phyloP scores from a whole-genome alignment of 2,797 vertebrate species.

The Esox lucius region DNA sequence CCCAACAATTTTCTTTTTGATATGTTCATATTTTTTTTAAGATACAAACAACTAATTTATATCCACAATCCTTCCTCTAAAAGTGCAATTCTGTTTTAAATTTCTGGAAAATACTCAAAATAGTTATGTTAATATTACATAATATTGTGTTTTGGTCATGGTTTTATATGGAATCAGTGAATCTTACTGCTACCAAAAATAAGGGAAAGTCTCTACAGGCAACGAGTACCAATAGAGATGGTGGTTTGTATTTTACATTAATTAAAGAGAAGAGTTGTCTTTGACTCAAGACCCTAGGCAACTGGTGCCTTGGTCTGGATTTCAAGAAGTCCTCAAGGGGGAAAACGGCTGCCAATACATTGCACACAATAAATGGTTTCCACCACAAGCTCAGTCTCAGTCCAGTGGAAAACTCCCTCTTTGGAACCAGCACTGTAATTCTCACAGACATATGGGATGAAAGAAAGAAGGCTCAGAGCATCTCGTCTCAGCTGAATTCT shows the following conservation, averaged over 20 bases:
- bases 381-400: constrained; percentile 2
- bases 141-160: no score
- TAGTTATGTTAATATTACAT: no score
- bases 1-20: no score
- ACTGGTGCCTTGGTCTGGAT: no score
- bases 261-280: neutral
- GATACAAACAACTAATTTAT: no score
- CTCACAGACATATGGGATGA: neutral
- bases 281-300: no score
- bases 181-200: constrained; percentile 13
- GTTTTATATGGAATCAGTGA: neutral
- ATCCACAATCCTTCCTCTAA: no score
- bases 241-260: constrained; percentile 9
- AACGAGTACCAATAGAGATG: neutral
- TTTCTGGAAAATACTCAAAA: no score
- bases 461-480: neutral
- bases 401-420: neutral
- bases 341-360: neutral
- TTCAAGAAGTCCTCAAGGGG: no score
- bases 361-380: neutral
- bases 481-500: constrained; percentile 3
- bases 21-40: no score
- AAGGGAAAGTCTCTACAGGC: constrained; percentile 6
- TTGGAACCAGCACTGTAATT: neutral
- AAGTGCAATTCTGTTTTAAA: no score